phyloP scores from a whole-genome alignment of 2,113 vertebrate genomes.

The Malurus elegans region DNA sequence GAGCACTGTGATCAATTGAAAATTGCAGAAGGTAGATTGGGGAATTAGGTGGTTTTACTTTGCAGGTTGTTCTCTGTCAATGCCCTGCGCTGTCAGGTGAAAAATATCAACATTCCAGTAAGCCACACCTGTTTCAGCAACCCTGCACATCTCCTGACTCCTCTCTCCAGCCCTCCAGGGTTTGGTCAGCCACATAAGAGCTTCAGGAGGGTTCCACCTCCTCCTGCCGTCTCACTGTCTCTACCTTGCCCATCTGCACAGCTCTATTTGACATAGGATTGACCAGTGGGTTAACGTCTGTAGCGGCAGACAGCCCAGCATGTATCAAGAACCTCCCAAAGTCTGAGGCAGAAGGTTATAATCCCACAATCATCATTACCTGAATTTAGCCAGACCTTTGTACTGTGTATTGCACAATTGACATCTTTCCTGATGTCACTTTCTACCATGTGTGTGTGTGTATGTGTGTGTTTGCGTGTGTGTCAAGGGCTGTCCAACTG shows the following conservation, averaged over 20 bases:
- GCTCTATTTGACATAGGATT: neutral
- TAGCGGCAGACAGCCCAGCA: neutral
- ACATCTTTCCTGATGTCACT: neutral
- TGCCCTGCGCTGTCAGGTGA: neutral
- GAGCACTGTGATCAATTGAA: neutral
- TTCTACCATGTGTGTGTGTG: neutral
- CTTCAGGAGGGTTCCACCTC: neutral
- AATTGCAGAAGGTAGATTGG: neutral
- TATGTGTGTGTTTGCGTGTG: too few species aligned
- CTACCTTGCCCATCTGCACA: neutral
- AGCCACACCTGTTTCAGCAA: neutral
- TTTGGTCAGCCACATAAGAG: neutral
- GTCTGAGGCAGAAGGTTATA: neutral
- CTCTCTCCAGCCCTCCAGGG: neutral
- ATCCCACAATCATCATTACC: neutral
- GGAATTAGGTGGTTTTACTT: neutral
- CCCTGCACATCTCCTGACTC: rapidly evolving
- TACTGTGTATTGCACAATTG: too few species aligned
- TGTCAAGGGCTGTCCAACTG: neutral
- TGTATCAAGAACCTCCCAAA: neutral
- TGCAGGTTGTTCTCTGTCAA: neutral
- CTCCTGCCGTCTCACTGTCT: neutral
- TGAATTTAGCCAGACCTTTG: neutral
- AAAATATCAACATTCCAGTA: neutral
- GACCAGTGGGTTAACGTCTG: neutral